These are phyloP conservation scores for Thaleichthys pacificus DNA, from an alignment of 2,797 vertebrate species.

Conservation along the genomic window DNA sequence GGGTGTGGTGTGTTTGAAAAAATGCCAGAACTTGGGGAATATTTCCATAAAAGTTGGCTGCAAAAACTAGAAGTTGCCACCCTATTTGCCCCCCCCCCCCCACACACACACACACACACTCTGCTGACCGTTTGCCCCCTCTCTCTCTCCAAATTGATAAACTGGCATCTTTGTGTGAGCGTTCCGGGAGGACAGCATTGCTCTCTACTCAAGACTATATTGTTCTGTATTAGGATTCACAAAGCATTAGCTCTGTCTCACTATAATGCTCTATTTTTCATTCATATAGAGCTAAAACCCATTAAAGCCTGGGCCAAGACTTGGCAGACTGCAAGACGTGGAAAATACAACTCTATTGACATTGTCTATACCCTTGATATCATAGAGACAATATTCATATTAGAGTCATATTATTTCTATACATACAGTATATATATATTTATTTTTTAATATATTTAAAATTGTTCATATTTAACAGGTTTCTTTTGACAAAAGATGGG, in stretches of 20 bases:
- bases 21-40: no score
- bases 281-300: conserved; percentile 69
- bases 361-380: conserved; percentile 67
- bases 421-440: no score
- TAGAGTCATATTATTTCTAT: conserved; percentile 22
- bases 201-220: conserved; percentile 9
- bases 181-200: conserved; percentile 31
- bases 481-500: conserved; percentile 47
- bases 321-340: conserved; percentile 57
- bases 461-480: conserved; percentile 50
- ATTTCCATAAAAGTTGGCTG: no score
- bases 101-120: conserved; percentile 5
- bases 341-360: conserved; percentile 61
- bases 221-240: conserved; percentile 5
- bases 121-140: neutral
- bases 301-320: conserved; percentile 58
- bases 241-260: neutral
- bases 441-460: no score
- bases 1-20: neutral
- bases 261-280: conserved; percentile 58
- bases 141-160: conserved; percentile 47
- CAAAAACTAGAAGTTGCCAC: no score
- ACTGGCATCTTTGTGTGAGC: conserved; percentile 43
- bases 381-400: conserved; percentile 35
- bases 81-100: neutral